Conservation (phyloP, 2,113 vertebrate species). For the Emydura subglobosa region DNA sequence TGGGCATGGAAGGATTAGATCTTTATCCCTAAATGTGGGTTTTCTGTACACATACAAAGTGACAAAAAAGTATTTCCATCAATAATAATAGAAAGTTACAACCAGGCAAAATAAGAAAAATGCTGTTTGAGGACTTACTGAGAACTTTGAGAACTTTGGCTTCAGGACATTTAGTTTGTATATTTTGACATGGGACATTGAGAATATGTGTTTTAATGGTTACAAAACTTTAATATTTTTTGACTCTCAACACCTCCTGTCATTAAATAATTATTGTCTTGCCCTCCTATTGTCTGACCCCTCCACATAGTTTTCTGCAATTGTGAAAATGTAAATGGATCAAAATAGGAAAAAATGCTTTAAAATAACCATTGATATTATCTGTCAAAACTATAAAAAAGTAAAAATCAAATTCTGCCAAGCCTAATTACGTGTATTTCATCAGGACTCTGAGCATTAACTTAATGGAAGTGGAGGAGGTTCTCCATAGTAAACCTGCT, state of each 20-base stretch:
- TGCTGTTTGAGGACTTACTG: not conserved
- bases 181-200: not conserved
- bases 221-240: not conserved
- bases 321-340: not conserved
- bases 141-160: not conserved
- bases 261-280: not conserved
- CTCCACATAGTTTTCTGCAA: not conserved
- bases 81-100: not conserved
- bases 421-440: not conserved
- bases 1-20: not conserved
- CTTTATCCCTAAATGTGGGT: not conserved
- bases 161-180: not conserved
- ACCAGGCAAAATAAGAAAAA: not conserved
- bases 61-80: not conserved
- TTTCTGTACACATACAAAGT: not conserved
- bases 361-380: not conserved
- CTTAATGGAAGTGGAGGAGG: rapidly evolving
- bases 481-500: rapidly evolving
- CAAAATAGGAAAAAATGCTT: not conserved
- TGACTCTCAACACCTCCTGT: not conserved
- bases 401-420: not conserved
- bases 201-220: not conserved
- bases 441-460: not conserved
- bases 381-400: not conserved
- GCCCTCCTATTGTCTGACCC: not conserved